Base-by-base conservation (phyloP, 2,113 vertebrate genomes). In the Callipepla californica region DNA sequence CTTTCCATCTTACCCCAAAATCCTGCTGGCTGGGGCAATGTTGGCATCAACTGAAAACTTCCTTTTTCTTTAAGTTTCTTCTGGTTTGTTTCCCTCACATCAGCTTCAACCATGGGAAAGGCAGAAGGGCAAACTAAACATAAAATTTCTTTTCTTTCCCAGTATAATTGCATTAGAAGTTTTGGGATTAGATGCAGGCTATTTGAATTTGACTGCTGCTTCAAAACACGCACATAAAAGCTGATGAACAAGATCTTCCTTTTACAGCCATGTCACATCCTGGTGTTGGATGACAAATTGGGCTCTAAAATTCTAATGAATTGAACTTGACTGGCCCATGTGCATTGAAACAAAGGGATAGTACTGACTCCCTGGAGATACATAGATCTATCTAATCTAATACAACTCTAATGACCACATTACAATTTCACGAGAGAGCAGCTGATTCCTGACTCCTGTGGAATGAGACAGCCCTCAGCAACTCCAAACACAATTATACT, bases 271-370 rank as follows among this genome's bases (percentile, higher is more conserved):
- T 57, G 48, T 90, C 90, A 86, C 87, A 91, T 75, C 77, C 69
- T 68, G 32, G 65, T 92, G 79, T 68, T 70, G 36, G 55, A 86
- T 84, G 53, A 96, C 87, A 94, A 95, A 90, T 36, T 45, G 78
- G 65, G 82, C 82, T 94, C 94, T 91, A 94, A 95, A 96, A 93
- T 58, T 69, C 73, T 62, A 81, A 34, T 92, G 94, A 95, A 94
- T 63, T 86, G 69, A 88, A 90, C 82, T 62, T 90, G 76, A 91
- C 85, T 93, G 48, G 85, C 53, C 82, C 85, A 72, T 61, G 85
- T 90, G 82, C 79, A 72, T 25, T 78, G 87, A 83, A 95, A 91
- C 73, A 86, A 87, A 87, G 76, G 80, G 57, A 67, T 28, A 25
- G 2, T 23, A 85, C 57, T 40, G 77, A 55, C 66, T 89, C 74